These are phyloP conservation scores for Falco rusticolus DNA, from an alignment of 2,797 vertebrate genomes.

Conservation along the genomic window DNA sequence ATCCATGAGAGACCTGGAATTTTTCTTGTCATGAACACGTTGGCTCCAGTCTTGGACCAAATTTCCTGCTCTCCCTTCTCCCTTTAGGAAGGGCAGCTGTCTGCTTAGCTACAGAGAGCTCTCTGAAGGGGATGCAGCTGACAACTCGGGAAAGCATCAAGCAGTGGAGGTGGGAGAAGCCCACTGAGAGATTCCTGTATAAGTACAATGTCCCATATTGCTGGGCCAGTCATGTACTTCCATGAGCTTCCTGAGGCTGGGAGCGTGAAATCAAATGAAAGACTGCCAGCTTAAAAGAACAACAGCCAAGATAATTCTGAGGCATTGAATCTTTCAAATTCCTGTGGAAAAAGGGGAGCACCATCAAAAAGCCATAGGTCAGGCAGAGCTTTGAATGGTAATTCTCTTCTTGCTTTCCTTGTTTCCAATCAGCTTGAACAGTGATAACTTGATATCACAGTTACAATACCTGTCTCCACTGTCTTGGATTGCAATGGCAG, in stretches of 20 bases:
- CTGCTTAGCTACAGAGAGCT: background rate
- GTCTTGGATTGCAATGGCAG: background rate
- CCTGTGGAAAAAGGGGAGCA: background rate
- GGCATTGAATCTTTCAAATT: background rate
- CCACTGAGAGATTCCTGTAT: background rate
- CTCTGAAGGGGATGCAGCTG: background rate
- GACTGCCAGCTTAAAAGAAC: background rate
- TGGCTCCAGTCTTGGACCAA: background rate
- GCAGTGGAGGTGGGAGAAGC: background rate
- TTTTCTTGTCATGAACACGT: background rate
- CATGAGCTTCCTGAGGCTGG: background rate
- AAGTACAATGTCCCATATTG: background rate
- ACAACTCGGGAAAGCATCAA: background rate
- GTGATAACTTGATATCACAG: background rate
- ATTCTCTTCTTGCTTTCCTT: background rate
- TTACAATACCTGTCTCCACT: background rate
- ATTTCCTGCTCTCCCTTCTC: background rate
- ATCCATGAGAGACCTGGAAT: background rate
- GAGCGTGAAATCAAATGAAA: background rate
- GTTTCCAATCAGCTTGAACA: background rate
- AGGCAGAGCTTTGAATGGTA: background rate
- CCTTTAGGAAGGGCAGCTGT: background rate
- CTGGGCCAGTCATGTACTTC: background rate
- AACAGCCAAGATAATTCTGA: background rate
- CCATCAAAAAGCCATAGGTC: background rate